Evolutionary conservation across 2,888 invertebrate genomes (phyloP), one percentile per base, ranked within the genome.

Genomic region (Microctonus aethiopoides): DNA sequence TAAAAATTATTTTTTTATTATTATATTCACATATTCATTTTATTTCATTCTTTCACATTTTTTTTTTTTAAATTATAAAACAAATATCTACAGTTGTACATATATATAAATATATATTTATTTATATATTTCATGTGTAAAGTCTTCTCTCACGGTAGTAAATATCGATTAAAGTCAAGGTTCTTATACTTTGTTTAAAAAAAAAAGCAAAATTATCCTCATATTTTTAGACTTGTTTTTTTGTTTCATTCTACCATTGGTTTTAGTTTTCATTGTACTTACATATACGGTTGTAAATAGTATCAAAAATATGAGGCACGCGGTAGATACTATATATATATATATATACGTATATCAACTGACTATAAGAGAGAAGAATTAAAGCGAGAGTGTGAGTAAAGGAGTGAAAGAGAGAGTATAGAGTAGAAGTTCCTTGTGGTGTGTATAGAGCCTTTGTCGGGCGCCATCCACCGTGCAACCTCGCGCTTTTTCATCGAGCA

Each of bases 401-500:
- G 7, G 3, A 29, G 29, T 29, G 7, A 29, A 7, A 29, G 29
- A 29, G 29, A 5, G 29, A 5, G 7, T 36, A 29, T 32, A 67
- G 41, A 46, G 16, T 46, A 46, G 16, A n/a, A 46, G 7, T 46
- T 46, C 46, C 46, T 46, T 46, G 46, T 46, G 46, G 46, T 46
- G 46, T 29, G 29, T 46, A n/a, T 46, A 46, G 16, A 46, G 72
- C 82, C 82, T 83, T 83, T 83, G 83, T 83, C 83, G 83, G 83
- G 76, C 75, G 77, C 79, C 76, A 78, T 79, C 76, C 70, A 71
- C 76, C 76, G 73, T 76, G 77, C 78, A 76, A 75, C 80, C 73
- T 75, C 75, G 71, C 76, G 76, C 74, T 83, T 83, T 83, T 82
- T 82, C 82, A 78, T 72, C 78, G 78, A 80, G 82, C 83, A 83